phyloP scores from a whole-genome alignment of 2,797 vertebrate genomes.

The Clamator glandarius region DNA sequence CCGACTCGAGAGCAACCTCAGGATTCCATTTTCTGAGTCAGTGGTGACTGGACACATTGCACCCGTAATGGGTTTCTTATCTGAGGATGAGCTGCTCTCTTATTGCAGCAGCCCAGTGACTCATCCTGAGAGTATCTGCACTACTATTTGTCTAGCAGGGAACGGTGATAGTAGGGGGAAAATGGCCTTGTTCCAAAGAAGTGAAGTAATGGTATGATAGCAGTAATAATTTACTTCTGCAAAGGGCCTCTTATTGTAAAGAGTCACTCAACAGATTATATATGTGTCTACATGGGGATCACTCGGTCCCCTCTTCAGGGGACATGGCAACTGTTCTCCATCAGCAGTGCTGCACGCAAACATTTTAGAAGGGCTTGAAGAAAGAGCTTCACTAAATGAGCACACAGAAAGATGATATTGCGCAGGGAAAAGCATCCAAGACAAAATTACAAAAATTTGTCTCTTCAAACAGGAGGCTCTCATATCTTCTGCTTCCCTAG shows the following conservation, averaged over 20 bases:
- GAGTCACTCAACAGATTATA: conserved; percentile 36
- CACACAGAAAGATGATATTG: background rate
- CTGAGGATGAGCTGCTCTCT: background rate
- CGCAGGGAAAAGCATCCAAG: background rate
- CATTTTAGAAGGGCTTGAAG: conserved; percentile 5
- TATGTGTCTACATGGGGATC: background rate
- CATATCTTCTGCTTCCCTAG: background rate
- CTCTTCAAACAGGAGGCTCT: background rate
- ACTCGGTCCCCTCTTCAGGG: conserved; percentile 12
- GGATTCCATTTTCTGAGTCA: conserved; percentile 31
- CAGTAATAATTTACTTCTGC: conserved; percentile 48
- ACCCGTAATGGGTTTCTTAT: background rate
- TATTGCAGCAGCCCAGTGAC: conserved; percentile 21
- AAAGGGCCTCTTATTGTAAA: conserved; percentile 37
- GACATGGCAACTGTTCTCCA: background rate
- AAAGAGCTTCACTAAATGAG: background rate
- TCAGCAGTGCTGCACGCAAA: background rate
- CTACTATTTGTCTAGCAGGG: conserved; percentile 21
- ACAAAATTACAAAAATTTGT: background rate
- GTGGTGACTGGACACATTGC: background rate
- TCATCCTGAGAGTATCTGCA: conserved; percentile 22
- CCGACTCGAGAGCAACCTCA: background rate
- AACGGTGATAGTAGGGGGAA: background rate
- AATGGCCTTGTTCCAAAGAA: conserved; percentile 30
- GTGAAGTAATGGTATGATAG: conserved; percentile 28